Percentiles rank a stretch among this genome's conserved stretches.
Conservation (phyloP, 2,797 vertebrate genomes). For the Pipistrellus nathusii region DNA sequence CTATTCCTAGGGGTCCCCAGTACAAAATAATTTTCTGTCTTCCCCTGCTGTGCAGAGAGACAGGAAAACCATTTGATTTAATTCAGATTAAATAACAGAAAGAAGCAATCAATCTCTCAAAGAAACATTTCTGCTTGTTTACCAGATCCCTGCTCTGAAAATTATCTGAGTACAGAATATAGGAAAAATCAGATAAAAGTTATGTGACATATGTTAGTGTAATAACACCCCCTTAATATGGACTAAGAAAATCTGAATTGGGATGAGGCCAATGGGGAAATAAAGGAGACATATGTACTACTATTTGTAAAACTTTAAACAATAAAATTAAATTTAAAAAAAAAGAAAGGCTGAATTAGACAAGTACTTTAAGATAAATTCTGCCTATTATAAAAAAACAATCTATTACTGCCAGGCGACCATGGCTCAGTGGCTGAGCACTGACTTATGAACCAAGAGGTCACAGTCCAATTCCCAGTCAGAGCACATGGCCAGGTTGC, state of each 20-base stretch:
- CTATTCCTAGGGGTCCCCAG: neutral
- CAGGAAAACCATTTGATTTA: conserved; percentile 55
- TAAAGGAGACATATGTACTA: too few species aligned
- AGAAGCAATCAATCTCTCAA: neutral
- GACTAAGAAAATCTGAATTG: conserved; percentile 34
- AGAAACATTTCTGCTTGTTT: conserved; percentile 49
- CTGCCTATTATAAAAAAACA: conserved; percentile 38
- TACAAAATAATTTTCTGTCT: conserved; percentile 4
- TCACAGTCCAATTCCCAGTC: too few species aligned
- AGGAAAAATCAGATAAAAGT: conserved; percentile 54
- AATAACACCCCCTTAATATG: conserved; percentile 39
- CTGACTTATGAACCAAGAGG: too few species aligned
- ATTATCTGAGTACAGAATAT: neutral
- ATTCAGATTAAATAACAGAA: conserved; percentile 45
- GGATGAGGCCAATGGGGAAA: neutral
- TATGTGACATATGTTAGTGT: neutral
- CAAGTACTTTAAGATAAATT: conserved; percentile 38
- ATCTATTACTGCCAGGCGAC: neutral
- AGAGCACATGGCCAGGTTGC: too few species aligned
- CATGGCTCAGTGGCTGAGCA: too few species aligned
- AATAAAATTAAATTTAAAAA: too few species aligned
- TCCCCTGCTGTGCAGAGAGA: neutral
- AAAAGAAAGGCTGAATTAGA: conserved; percentile 8
- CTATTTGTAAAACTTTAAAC: too few species aligned
- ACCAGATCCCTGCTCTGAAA: conserved; percentile 41